phyloP scores from a whole-genome alignment of 2,797 vertebrate genomes.

The Glyptemys insculpta region DNA sequence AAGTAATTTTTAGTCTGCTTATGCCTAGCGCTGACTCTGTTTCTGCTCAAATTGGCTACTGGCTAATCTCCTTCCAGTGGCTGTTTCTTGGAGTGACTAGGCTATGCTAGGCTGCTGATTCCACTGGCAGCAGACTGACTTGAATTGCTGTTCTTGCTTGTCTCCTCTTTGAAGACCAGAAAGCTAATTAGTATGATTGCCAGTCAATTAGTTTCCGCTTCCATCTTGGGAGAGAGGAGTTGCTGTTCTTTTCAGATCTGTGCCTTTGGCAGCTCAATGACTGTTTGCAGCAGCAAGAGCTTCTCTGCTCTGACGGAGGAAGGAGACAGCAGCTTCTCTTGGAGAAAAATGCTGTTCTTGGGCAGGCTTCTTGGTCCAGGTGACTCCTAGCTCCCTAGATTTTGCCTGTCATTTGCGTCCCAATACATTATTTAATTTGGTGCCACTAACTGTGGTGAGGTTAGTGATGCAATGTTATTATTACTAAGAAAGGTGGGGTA shows the following conservation, averaged over 20 bases:
- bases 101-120: background rate
- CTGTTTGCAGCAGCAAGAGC: background rate
- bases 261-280: constrained; percentile 14
- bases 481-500: background rate
- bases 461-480: background rate
- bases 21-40: too few species aligned
- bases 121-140: background rate
- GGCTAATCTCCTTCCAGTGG: background rate
- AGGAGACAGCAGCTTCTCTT: constrained; percentile 18
- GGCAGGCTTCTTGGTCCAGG: background rate
- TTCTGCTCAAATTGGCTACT: background rate
- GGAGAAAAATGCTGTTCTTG: constrained; percentile 7
- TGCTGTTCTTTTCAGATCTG: background rate
- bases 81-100: rapidly evolving
- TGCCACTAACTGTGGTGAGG: background rate
- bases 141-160: background rate
- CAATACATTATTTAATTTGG: background rate
- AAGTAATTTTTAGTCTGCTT: too few species aligned
- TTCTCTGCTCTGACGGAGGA: background rate
- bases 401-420: background rate
- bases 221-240: background rate
- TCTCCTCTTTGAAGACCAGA: background rate
- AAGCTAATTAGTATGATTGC: background rate
- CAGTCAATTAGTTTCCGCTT: background rate
- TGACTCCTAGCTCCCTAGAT: constrained; percentile 16